phyloP scores from a whole-genome alignment of 2,797 vertebrate genomes.

The Spinibarbus caldwelli region DNA sequence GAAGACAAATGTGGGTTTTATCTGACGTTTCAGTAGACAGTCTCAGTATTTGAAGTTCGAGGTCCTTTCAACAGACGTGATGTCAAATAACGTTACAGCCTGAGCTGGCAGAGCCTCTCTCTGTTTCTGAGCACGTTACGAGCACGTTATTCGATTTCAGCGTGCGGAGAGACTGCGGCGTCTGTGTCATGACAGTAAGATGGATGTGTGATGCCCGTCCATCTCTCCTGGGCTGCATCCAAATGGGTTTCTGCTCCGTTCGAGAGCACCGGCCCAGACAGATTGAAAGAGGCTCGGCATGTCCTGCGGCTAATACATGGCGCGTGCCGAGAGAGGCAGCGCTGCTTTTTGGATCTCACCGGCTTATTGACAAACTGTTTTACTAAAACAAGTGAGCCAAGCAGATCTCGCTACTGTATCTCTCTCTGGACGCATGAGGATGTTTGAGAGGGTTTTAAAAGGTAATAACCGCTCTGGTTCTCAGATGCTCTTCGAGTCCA shows the following conservation, averaged over 20 bases:
- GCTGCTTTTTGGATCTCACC: not conserved
- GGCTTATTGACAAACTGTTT: conserved; percentile 28
- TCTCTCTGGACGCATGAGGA: not conserved
- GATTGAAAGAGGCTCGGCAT: not conserved
- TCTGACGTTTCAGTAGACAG: not conserved
- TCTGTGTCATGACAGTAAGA: conserved; percentile 58
- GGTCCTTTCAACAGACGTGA: not conserved
- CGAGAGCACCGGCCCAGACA: not conserved
- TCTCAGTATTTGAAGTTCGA: not conserved
- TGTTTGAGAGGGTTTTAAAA: conserved; percentile 29
- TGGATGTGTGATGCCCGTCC: conserved; percentile 50
- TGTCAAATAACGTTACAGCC: not conserved
- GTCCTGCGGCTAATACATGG: conserved; percentile 19
- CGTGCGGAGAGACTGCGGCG: not conserved
- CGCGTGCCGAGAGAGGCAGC: not conserved
- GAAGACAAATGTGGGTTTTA: not conserved
- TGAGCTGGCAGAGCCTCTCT: not conserved
- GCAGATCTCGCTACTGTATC: not conserved
- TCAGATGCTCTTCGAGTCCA: not conserved
- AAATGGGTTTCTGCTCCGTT: conserved; percentile 51
- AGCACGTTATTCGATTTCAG: not conserved
- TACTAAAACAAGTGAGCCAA: conserved; percentile 19
- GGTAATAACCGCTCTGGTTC: conserved; percentile 50
- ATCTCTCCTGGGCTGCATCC: conserved; percentile 51
- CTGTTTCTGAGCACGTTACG: not conserved